Evolutionary conservation across 2,113 vertebrate species (phyloP).

Genomic region (Solenodon paradoxus): DNA sequence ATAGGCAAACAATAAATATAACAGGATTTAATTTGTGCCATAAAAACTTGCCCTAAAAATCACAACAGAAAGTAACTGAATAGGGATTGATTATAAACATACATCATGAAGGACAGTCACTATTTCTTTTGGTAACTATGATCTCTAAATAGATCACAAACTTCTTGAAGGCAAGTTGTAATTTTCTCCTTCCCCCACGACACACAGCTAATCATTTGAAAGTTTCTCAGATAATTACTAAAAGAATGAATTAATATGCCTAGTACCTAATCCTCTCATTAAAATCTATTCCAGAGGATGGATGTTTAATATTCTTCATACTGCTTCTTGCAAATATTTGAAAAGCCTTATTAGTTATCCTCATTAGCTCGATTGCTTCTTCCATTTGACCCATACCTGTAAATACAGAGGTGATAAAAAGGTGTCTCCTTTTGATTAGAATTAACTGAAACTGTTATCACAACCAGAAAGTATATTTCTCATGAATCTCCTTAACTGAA

Average conservation of each 20-base stretch:
- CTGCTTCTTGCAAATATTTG: background rate
- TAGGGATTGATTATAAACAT: background rate
- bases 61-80: background rate
- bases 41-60: background rate
- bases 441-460: constrained; percentile 11
- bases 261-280: constrained; percentile 33
- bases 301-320: background rate
- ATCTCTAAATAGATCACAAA: background rate
- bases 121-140: background rate
- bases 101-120: background rate
- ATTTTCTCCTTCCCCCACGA: background rate
- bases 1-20: background rate
- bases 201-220: background rate
- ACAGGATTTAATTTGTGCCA: background rate
- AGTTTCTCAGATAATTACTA: background rate
- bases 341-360: background rate
- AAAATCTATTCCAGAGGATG: background rate
- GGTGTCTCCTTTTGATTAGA: background rate
- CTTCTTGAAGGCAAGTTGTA: background rate
- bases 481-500: constrained; percentile 3
- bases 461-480: background rate
- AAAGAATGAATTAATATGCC: background rate
- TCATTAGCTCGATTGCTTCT: background rate
- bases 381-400: background rate
- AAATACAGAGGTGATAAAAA: background rate